Evolutionary conservation across 2,797 vertebrate genomes (phyloP).

Genomic region (Enteromius radiatus): DNA sequence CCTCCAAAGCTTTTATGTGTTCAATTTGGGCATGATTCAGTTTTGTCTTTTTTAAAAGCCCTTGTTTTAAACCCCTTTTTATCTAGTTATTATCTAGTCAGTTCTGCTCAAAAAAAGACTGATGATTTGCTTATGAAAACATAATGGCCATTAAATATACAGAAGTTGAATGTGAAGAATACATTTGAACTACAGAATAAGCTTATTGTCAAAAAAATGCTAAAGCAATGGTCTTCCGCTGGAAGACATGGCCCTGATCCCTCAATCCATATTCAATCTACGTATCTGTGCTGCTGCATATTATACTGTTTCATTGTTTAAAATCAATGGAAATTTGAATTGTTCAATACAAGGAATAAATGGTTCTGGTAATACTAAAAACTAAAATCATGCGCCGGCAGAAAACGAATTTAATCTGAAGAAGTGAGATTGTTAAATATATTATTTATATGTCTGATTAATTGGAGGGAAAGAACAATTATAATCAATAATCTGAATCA

Average conservation of each 20-base stretch:
- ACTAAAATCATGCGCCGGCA: background rate
- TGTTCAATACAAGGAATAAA: constrained; percentile 8
- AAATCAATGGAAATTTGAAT: constrained; percentile 35
- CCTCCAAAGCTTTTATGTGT: constrained; percentile 26
- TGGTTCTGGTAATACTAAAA: background rate
- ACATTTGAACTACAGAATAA: background rate
- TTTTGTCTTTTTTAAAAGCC: constrained; percentile 18
- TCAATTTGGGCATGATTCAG: constrained; percentile 29
- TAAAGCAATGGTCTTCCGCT: background rate
- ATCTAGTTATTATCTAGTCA: constrained; percentile 4
- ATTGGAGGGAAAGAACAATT: background rate
- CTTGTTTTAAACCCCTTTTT: background rate
- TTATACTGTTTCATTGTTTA: background rate
- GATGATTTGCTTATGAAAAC: constrained; percentile 22
- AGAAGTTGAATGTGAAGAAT: background rate
- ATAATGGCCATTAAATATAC: background rate
- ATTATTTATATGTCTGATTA: background rate
- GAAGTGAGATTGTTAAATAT: background rate
- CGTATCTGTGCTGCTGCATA: background rate
- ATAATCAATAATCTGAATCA: constrained; percentile 15
- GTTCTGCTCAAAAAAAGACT: background rate
- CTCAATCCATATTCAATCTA: background rate
- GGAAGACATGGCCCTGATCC: background rate
- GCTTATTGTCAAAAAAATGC: background rate
- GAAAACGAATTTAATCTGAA: background rate